These are phyloP conservation scores for Arbacia lixula DNA, from an alignment of 53 echinoderm and acorn worm species.

Conservation along the genomic window DNA sequence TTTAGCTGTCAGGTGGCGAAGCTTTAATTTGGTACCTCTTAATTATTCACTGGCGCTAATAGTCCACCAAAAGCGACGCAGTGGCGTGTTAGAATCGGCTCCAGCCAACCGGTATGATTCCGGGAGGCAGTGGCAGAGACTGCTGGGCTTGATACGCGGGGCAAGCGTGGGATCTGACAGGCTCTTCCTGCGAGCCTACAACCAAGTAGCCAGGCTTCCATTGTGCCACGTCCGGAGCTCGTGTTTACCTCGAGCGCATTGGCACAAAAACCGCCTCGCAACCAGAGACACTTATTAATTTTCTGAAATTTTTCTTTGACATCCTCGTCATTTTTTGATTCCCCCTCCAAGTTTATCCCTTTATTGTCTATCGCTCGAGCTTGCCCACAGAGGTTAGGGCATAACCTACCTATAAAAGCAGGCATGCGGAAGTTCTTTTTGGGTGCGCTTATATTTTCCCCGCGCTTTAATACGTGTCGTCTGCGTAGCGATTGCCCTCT, in stretches of 20 bases:
- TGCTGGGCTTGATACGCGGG: slow-evolving; percentile 4
- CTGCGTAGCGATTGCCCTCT: slow-evolving; percentile 23
- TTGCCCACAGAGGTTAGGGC: too few relatives aligned
- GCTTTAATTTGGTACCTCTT: slow-evolving; percentile 55
- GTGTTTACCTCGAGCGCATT: slow-evolving; percentile 44
- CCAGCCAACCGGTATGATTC: slow-evolving; percentile 36
- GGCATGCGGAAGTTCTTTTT: too few relatives aligned
- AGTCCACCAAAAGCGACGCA: slow-evolving; percentile 44
- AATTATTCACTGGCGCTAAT: slow-evolving; percentile 54
- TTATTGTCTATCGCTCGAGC: too few relatives aligned
- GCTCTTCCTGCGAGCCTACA: slow-evolving; percentile 18
- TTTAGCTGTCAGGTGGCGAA: slow-evolving; percentile 55
- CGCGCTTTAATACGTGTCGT: background rate
- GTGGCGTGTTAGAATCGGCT: slow-evolving; percentile 45
- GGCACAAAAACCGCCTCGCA: background rate
- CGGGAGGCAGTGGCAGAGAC: slow-evolving; percentile 8
- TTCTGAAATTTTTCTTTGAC: slow-evolving; percentile 20
- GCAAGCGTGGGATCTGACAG: slow-evolving; percentile 12
- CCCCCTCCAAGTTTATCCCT: too few relatives aligned
- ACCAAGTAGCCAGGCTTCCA: slow-evolving; percentile 20
- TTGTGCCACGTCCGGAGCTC: slow-evolving; percentile 46
- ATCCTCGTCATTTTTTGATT: slow-evolving; percentile 9
- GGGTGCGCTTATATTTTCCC: background rate
- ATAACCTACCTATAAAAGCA: too few relatives aligned
- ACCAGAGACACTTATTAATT: slow-evolving; percentile 43